A percentile compares a stretch with the other conserved stretches of the same genome.
Conservation (phyloP, 30 jellyfish, hydroid and myxozoan genomes). For the Chrysaora quinquecirrha region DNA sequence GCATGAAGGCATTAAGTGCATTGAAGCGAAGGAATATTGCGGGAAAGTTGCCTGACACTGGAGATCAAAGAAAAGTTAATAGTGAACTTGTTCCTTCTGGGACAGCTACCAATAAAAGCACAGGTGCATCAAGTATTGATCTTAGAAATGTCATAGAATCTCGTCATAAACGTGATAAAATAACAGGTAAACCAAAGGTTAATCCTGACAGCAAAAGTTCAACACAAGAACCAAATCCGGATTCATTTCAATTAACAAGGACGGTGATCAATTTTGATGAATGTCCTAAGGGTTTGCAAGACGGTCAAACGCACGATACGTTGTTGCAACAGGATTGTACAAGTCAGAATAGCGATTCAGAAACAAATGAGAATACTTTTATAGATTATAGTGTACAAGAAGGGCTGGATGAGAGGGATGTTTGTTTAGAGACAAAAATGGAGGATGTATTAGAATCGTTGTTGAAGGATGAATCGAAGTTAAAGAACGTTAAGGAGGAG, state of each 20-base stretch:
- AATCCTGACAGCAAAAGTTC: background rate
- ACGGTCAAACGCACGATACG: background rate
- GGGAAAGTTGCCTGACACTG: background rate
- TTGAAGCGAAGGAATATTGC: background rate
- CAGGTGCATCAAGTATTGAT: background rate
- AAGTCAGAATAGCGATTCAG: no score
- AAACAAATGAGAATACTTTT: background rate
- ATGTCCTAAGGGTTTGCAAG: background rate
- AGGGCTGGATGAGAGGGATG: background rate
- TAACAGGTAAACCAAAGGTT: background rate
- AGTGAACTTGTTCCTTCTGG: background rate
- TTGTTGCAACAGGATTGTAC: no score
- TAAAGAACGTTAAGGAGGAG: slow-evolving; percentile 9
- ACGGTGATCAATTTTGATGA: background rate
- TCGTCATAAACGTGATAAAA: no score
- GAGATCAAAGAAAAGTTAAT: background rate
- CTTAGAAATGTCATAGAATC: background rate
- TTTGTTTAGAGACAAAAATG: background rate
- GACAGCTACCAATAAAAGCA: background rate
- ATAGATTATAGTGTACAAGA: background rate
- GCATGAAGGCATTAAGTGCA: slow-evolving; percentile 39
- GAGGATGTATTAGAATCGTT: background rate
- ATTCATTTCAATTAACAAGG: background rate
- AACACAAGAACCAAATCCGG: background rate
- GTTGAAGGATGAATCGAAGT: slow-evolving; percentile 21